Base-by-base conservation (phyloP, 53 echinoderm and acorn worm genomes). In the Antedon mediterranea region DNA sequence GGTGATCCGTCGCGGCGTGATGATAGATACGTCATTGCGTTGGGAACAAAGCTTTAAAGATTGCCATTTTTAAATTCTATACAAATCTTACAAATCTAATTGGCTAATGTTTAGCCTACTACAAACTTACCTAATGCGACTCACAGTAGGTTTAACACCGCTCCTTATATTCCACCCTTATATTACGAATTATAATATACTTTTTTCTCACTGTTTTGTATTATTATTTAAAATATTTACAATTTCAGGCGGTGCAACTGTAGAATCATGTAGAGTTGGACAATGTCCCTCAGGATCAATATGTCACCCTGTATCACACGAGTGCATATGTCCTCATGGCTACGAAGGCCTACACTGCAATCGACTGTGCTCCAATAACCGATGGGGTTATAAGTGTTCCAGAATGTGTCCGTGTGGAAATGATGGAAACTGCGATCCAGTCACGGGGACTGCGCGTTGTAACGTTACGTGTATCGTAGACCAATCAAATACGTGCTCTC, bases 291-390 rank as follows among this genome's bases (percentile, higher is more conserved):
- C 23, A 18, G 57, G 9, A 8, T 57, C 57, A 2, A 11, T 57
- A 8, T 57, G 57, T 26, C 57, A 57, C 57, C 57, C 57, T 26
- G 86, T 82, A 43, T 70, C 79, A 32, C 86, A 82, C 1, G 78
- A 86, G 37, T 86, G 86, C 29, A 82, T 86, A 26, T 86, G 86
- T 34, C 86, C 86, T 9, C 75, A 75, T 31, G 86, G 86, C 18
- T 86, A 32, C 34, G 43, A 81, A 32, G 86, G 86, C 4, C 75
- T 23, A 3, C 32, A 75, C 79, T 86, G 86, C 32, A 43, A 73
- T 3, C 78, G 30, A 71, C 74, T 20, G 23, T 86, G 86, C 23
- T 8, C 57, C 23, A 57, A 57, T 23, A 57, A 57, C 2, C 11
- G 57, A 18, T 57, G 57, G 57, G 57, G 57, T 3, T 57, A 57